phyloP scores from a whole-genome alignment of 2,888 invertebrate genomes.

The Cryptocephalus primarius region DNA sequence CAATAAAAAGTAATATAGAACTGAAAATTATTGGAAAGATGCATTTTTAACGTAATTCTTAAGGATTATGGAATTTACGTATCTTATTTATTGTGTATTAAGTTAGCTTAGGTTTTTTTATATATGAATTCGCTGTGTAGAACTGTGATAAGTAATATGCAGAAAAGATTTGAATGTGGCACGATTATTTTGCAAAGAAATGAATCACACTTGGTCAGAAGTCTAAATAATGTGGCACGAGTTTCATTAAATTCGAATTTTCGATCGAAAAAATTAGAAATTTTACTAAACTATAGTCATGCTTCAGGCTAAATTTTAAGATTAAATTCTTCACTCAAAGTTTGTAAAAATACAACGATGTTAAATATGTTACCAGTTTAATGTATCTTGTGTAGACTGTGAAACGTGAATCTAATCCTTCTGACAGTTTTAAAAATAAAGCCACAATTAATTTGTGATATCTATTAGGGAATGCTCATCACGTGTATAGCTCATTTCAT shows the following conservation, averaged over 20 bases:
- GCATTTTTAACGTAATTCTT: no score
- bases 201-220: no score
- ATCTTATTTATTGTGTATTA: background rate
- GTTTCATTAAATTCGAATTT: no score
- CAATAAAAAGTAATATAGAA: background rate
- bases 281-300: no score
- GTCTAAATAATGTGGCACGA: no score
- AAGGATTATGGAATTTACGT: background rate
- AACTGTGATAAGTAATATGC: conserved; percentile 27
- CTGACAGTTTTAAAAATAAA: conserved; percentile 16
- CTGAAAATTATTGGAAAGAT: background rate
- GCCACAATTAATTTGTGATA: conserved; percentile 31
- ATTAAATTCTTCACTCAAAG: no score
- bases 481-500: conserved; percentile 24
- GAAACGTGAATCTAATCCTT: no score
- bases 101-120: conserved; percentile 1
- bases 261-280: no score
- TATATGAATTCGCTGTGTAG: conserved; percentile 26
- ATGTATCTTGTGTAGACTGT: no score
- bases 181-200: background rate
- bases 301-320: no score
- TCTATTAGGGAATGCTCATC: conserved; percentile 33
- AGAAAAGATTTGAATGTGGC: conserved; percentile 9
- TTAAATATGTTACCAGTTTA: conserved; percentile 1
- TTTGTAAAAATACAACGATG: conserved; percentile 5